Base-by-base conservation (phyloP, 2,113 vertebrate species). In the Willisornis vidua region DNA sequence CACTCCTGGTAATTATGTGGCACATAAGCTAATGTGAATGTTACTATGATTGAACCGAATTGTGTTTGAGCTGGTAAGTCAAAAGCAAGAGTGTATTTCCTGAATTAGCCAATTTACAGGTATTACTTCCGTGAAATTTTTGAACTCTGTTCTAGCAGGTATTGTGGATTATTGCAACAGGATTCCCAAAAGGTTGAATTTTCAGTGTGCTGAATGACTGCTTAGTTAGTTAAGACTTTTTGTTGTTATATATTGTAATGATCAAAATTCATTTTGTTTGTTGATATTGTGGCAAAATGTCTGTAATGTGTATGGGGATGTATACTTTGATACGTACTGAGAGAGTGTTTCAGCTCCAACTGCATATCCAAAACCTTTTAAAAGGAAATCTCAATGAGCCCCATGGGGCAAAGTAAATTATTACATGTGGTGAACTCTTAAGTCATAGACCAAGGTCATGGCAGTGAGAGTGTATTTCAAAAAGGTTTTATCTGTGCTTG, bases 401-500 rank as follows among this genome's bases (percentile, higher is more conserved):
- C 94, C 96, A 52, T 87, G 89, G 95, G 97, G 93, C 75, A 87
- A 96, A 97, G 93, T 94, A 97, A 98, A 97, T 98, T 96, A 97
- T 97, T 96, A 96, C 83, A 87, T 93, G 83, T 97, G 93, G 96
- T 96, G 97, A 98, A 98, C 97, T 98, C 97, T 92, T 95, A 96
- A 97, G 97, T 97, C 95, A 94, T 91, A 96, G 97, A 97, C 58
- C 81, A 97, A 98, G 98, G 97, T 98, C 98, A 97, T 68, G 88
- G 89, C 95, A 97, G 83, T 87, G 70, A 96, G 95, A 96, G 79
- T 97, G 75, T 98, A 96, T 97, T 97, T 97, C 82, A 95, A 96
- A 98, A 97, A 96, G 96, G 89, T 94, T 97, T 97, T 92, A 97
- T 96, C 49, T 98, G 96, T 98, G 97, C 97, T 97, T 96, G 87